Evolutionary conservation across 2,888 invertebrate species (phyloP).

Genomic region (Eupeodes latifasciatus): DNA sequence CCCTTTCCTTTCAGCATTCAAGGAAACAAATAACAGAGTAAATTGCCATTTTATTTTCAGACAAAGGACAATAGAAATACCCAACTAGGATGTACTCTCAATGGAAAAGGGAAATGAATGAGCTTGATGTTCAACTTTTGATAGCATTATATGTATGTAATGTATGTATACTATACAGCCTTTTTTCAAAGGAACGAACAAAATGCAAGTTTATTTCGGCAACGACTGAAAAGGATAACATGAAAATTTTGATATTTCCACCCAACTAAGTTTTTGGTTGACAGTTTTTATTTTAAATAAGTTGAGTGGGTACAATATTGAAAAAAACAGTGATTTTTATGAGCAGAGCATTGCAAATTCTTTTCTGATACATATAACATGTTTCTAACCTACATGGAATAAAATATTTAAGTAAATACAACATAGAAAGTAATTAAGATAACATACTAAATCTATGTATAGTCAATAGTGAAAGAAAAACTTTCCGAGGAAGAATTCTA

Average conservation of each 20-base stretch:
- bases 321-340: background rate
- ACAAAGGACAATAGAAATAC: slow-evolving; percentile 68
- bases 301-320: background rate
- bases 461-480: too few relatives aligned
- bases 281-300: slow-evolving; percentile 27
- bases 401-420: too few relatives aligned
- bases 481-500: too few relatives aligned
- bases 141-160: slow-evolving; percentile 55
- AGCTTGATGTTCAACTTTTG: slow-evolving; percentile 69
- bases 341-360: too few relatives aligned
- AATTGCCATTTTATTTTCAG: slow-evolving; percentile 74
- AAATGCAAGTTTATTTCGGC: slow-evolving; percentile 55
- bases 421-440: too few relatives aligned
- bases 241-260: slow-evolving; percentile 32
- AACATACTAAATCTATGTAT: too few relatives aligned
- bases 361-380: too few relatives aligned
- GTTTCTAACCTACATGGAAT: too few relatives aligned
- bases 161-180: too few relatives aligned
- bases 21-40: slow-evolving; percentile 70
- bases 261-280: slow-evolving; percentile 33
- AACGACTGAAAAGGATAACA: slow-evolving; percentile 30
- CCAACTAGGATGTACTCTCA: slow-evolving; percentile 55
- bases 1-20: slow-evolving; percentile 53
- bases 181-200: slow-evolving; percentile 48
- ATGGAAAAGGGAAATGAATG: slow-evolving; percentile 67